Evolutionary conservation across 2,888 invertebrate species (phyloP).

Genomic region (Scaptomyza reducta): DNA sequence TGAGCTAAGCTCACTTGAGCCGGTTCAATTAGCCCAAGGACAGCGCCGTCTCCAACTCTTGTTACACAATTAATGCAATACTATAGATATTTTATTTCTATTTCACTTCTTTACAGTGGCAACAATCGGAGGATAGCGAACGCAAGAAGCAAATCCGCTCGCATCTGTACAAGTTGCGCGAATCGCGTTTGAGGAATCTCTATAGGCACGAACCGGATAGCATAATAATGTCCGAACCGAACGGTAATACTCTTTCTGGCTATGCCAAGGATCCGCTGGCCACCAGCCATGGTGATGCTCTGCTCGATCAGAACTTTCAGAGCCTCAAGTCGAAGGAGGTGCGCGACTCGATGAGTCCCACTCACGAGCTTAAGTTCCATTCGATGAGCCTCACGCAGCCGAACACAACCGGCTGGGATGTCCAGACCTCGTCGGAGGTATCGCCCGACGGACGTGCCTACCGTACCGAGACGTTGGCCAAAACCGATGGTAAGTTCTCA

Average conservation of each 20-base stretch:
- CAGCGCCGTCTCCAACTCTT: constrained; percentile 10
- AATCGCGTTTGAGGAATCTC: constrained; percentile 90
- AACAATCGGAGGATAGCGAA: constrained; percentile 93
- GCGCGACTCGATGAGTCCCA: constrained; percentile 90
- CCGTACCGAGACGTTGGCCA: constrained; percentile 86
- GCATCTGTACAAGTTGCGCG: constrained; percentile 93
- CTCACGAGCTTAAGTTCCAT: constrained; percentile 84
- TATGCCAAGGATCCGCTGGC: constrained; percentile 83
- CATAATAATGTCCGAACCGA: constrained; percentile 81
- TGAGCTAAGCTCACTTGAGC: constrained; percentile 40
- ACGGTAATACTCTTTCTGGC: constrained; percentile 81
- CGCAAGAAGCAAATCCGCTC: constrained; percentile 94
- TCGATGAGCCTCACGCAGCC: constrained; percentile 81
- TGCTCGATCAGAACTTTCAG: constrained; percentile 91
- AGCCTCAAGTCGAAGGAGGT: constrained; percentile 92
- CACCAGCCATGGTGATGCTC: constrained; percentile 88
- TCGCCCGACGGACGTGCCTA: constrained; percentile 88
- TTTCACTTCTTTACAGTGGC: constrained; percentile 85
- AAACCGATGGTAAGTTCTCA: constrained; percentile 86
- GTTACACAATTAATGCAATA: neutral
- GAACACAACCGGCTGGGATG: constrained; percentile 88
- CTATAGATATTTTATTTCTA: neutral
- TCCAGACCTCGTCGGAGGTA: constrained; percentile 87
- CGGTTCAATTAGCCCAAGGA: constrained; percentile 62
- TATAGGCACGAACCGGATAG: constrained; percentile 85